phyloP scores from a whole-genome alignment of 2,797 vertebrate species.

The Tapera naevia region DNA sequence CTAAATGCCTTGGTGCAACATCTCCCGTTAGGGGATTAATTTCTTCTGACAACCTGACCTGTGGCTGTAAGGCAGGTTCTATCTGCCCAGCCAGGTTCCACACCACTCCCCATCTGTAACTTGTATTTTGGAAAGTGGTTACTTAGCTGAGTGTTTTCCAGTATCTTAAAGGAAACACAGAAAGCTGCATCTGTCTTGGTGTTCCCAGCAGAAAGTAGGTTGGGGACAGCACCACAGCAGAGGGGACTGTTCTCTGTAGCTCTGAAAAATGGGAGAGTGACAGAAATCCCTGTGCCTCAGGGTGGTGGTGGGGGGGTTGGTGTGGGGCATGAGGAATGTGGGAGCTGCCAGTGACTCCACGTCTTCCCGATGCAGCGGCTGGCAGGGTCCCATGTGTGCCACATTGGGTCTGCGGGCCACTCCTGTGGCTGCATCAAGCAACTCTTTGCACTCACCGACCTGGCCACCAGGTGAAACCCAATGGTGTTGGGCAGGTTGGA shows the following conservation, averaged over 20 bases:
- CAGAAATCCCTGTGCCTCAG: background rate
- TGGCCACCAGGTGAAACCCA: fast-evolving
- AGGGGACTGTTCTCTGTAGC: background rate
- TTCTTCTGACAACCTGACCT: background rate
- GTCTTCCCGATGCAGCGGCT: background rate
- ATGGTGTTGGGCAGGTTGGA: background rate
- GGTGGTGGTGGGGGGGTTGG: background rate
- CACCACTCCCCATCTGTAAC: background rate
- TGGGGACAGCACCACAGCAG: no score
- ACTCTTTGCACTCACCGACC: background rate
- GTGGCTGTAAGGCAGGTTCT: background rate
- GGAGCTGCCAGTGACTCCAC: background rate
- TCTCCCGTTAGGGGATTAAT: constrained; percentile 9
- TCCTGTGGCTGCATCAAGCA: background rate
- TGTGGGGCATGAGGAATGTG: fast-evolving
- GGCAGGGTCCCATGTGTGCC: background rate
- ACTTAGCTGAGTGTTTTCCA: background rate
- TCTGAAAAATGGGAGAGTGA: background rate
- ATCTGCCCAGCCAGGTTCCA: background rate
- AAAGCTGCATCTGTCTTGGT: background rate
- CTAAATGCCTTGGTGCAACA: background rate
- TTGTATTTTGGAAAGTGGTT: background rate
- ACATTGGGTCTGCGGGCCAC: background rate
- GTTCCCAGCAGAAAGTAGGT: background rate
- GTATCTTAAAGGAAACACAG: background rate